Conservation (phyloP, 2,113 vertebrate species). For the Callorhinus ursinus region DNA sequence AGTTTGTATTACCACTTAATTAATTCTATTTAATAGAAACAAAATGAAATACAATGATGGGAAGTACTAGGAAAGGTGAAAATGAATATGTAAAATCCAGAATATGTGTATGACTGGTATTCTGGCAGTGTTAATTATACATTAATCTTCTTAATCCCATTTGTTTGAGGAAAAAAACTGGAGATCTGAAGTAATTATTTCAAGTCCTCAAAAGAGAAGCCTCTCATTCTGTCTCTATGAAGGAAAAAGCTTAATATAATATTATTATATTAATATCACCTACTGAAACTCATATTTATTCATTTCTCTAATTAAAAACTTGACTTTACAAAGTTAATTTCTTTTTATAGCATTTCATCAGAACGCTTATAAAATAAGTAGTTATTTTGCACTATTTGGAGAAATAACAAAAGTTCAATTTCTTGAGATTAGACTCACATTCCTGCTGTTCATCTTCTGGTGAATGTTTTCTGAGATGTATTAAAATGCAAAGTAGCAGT, state of each 20-base stretch:
- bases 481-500: background rate
- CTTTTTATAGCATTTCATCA: background rate
- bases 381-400: background rate
- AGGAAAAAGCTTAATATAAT: background rate
- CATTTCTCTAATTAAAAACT: background rate
- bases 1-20: background rate
- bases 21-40: background rate
- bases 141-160: background rate
- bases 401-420: background rate
- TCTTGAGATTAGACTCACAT: background rate
- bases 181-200: slow-evolving; percentile 21
- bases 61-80: background rate
- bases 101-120: background rate
- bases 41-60: background rate
- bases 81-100: background rate
- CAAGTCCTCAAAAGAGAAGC: background rate
- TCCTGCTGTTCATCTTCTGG: background rate
- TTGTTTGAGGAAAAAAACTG: slow-evolving; percentile 26
- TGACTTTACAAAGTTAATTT: background rate
- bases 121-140: background rate
- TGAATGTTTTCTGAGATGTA: background rate
- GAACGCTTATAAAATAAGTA: background rate
- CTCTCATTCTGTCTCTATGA: background rate
- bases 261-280: background rate
- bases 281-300: background rate